Conservation (phyloP, 2,888 invertebrate species). For the Thumatha senex region DNA sequence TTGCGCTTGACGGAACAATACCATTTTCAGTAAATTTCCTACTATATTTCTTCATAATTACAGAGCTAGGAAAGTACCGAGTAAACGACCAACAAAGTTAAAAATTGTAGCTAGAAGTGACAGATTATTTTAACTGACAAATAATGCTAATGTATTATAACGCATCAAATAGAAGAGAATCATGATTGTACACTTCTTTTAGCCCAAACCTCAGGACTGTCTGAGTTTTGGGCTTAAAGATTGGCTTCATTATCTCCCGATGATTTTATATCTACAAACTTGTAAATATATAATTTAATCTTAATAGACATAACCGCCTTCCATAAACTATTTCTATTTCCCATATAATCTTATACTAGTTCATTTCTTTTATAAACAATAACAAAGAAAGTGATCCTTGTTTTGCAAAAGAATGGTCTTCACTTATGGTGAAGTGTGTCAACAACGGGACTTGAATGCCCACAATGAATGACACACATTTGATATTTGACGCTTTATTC, state of each 20-base stretch:
- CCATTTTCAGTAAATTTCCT: constrained; percentile 16
- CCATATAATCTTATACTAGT: not conserved
- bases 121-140: too few species aligned
- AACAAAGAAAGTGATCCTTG: constrained; percentile 34
- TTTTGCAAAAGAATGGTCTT: constrained; percentile 31
- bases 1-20: constrained; percentile 48
- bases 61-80: not conserved
- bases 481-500: constrained; percentile 18
- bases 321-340: not conserved
- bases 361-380: constrained; percentile 29
- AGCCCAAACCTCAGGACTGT: too few species aligned
- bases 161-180: too few species aligned
- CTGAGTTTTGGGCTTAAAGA: too few species aligned
- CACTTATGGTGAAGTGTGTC: constrained; percentile 35
- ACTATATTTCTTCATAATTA: constrained; percentile 8
- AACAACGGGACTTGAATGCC: constrained; percentile 34
- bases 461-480: constrained; percentile 33
- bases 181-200: too few species aligned
- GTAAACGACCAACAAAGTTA: too few species aligned
- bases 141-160: too few species aligned
- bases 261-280: too few species aligned
- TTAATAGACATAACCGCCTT: not conserved
- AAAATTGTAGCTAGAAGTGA: too few species aligned
- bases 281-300: too few species aligned
- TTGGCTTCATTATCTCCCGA: too few species aligned